Base-by-base conservation (phyloP, 1,140 invertebrate genomes). In the Adelges cooleyi region DNA sequence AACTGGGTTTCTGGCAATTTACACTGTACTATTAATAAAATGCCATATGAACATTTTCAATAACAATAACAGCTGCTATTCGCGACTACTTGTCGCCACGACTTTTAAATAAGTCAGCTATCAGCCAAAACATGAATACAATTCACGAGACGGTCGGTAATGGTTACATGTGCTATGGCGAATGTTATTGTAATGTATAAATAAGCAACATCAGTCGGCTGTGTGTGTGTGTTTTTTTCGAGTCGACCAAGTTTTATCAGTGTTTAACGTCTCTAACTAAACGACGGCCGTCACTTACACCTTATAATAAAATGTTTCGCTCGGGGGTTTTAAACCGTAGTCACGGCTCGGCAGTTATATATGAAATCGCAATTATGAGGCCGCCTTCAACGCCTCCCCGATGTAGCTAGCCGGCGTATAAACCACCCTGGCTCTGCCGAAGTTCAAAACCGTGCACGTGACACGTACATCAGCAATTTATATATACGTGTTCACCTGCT, bases 401-500 rank as follows among this genome's bases (percentile, higher is more conserved):
- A 13, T 8, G 13, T 3, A 18, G n/a, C 53, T 1, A 27, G 13
- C 15, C 13, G 6, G 9, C 23, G 3, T 3, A 15, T 10, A 2
- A 11, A n/a, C n/a, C 20, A 3, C 17, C 25, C 22, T 38, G 23
- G 3, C 40, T 22, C 38, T 6, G 13, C 9, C 36, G 29, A 54
- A 46, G 56, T 62, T 62, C 25, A 46, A 62, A 48, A 42, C 42
- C 27, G 56, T 62, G 56, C 56, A 48, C 42, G 25, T 62, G 56
- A 62, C 56, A 62, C 56, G 56, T 62, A 62, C 56, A 46, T 29
- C 40, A 46, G 56, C 42, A 62, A 62, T 62, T 62, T 62, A 62
- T 62, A 62, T 42, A 48, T 25, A 62, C 38, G 46, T n/a, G 40
- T 44, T 4, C 40, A n/a, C 4, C 15, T 15, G 40, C 29, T 33